Evolutionary conservation across 1,140 invertebrate genomes (phyloP), one percentile per base, ranked within the genome.

Genomic region (Mizuhopecten yessoensis): DNA sequence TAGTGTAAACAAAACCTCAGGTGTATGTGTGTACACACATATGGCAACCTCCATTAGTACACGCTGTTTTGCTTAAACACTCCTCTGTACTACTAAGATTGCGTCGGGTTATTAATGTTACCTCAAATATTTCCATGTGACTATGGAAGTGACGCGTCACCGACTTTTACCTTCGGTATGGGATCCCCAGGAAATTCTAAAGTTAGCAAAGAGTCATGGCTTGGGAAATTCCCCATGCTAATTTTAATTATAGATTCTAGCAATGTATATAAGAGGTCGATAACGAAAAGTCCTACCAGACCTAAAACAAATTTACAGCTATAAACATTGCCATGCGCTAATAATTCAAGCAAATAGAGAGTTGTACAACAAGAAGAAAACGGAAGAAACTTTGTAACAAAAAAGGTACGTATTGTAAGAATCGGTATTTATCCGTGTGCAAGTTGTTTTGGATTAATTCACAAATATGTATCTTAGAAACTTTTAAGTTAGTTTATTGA

Each of bases 71-170:
- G 57, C 57, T n/a, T 75, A 1, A 3, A 29, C n/a, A 75, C 57
- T 13, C n/a, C 5, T 29, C 23, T 29, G 57, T 75, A 75, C 23
- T 29, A 75, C 23, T 17, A 75, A n/a, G 57, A 75, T 75, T 75
- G 57, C 57, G 57, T 29, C n/a, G 57, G 57, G 57, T 75, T 75
- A 75, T 75, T 75, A 7, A 75, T 29, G 57, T 75, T 75, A 75
- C 23, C 23, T 29, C n/a, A 75, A 75, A 75, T 75, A 75, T 75
- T 75, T 75, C 29, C 57, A 29, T 75, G 57, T 75, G 57, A n/a
- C 57, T 29, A 75, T 75, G 57, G 57, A 75, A 75, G 57, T 75
- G n/a, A 75, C 57, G 57, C 57, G 57, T 75, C 57, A 75, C n/a
- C 29, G 57, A 75, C 1, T 29, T 75, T 75, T 9, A 75, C 57